Base-by-base conservation (phyloP, 2,113 vertebrate species). In the Genyomyrus donnyi region DNA sequence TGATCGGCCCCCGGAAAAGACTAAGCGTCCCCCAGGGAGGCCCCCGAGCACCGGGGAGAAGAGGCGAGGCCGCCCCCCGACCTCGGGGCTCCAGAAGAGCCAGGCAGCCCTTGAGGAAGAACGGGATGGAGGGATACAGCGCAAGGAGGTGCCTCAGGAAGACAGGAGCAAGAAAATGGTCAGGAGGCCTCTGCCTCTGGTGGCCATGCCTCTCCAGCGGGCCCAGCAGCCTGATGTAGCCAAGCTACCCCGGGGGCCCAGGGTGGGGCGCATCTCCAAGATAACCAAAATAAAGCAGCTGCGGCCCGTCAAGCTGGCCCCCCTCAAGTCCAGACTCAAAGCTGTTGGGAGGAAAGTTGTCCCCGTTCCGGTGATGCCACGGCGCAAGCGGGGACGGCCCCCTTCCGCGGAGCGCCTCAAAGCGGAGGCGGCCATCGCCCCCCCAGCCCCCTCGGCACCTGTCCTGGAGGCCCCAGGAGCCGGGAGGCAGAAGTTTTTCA, bases 61-160 rank as follows among this genome's bases (percentile, higher is more conserved):
- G 93, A 97, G 97, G 91, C 96, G 98, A 94, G 98, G 98, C 90
- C 97, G 98, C 88, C 98, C 98, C 85, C 98, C 98, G 9, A 94
- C 97, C 19, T 97, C 97, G 89, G 95, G 93, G 24, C 13, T 80
- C 10, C 91, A 93, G 35, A 90, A 93, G 15, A 92, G 89, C 91
- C 94, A 95, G 96, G 96, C 93, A 93, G 95, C 93, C 27, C 95
- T 95, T 24, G 97, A 96, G 7, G 95, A 94, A 42, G 88, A 89
- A 62, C 92, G 94, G 85, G 96, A 95, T 90, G 94, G 94, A 21
- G 94, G 94, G 21, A 50, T 91, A 24, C 92, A 91, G 91, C 62
- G 46, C 58, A 46, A 46, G 19, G 89, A 53, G 31, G 39, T 96
- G 48, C 94, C 94, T 89, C n/a, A 95, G 92, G 97, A 97, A 52